Conservation (phyloP, 2,797 vertebrate species). For the Chaetodon trifasciatus region DNA sequence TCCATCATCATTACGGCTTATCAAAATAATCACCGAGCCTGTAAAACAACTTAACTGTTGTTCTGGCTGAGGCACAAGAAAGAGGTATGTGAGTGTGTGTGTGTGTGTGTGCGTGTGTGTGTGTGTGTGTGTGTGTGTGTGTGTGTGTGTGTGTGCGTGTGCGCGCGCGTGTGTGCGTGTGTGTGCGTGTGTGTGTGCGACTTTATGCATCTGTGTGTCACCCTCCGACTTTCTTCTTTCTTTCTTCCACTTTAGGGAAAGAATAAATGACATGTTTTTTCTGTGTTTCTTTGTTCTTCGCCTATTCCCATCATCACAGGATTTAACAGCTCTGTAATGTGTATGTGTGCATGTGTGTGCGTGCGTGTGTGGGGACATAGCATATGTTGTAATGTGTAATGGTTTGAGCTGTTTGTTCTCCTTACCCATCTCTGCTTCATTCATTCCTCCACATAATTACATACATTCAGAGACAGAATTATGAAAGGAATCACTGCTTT, state of each 20-base stretch:
- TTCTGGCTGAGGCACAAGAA: constrained; percentile 7
- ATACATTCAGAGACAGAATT: neutral
- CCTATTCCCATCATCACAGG: neutral
- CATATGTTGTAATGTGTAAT: neutral
- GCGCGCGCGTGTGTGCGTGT: constrained; percentile 2
- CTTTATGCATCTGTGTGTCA: constrained; percentile 1
- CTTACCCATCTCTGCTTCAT: neutral
- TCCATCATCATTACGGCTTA: constrained; percentile 76
- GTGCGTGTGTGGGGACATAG: neutral
- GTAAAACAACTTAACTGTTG: constrained; percentile 58
- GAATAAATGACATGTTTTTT: constrained; percentile 4
- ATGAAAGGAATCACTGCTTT: neutral
- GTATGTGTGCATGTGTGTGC: neutral
- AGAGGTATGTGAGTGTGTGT: constrained; percentile 27
- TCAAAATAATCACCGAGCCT: constrained; percentile 72
- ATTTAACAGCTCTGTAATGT: neutral
- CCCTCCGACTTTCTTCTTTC: neutral
- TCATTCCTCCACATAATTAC: constrained; percentile 2
- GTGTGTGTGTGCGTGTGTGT: constrained; percentile 4
- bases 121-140: constrained; percentile 28
- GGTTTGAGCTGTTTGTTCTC: neutral
- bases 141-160: constrained; percentile 17
- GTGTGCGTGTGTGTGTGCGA: neutral
- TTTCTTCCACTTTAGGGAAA: neutral
- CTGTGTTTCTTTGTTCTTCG: neutral